These are phyloP conservation scores for Rotaria sp. DNA, from an alignment of 2,888 invertebrate species.

Conservation along the genomic window DNA sequence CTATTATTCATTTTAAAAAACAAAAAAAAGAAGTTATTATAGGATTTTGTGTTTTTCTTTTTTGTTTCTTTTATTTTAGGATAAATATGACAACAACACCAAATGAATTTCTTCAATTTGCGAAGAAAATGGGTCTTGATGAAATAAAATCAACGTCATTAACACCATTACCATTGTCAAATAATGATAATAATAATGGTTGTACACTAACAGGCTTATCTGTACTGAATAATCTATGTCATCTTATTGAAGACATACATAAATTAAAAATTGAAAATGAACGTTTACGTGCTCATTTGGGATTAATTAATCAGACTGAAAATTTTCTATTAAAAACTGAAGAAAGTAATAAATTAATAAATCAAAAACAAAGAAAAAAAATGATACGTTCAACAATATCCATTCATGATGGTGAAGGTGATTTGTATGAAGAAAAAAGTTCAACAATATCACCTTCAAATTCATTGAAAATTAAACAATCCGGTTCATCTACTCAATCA, in stretches of 20 bases:
- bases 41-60: no score
- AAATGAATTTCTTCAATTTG: neutral
- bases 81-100: neutral
- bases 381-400: neutral
- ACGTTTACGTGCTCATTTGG: neutral
- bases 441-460: neutral
- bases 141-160: neutral
- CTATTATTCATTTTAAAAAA: neutral
- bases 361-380: neutral
- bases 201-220: neutral
- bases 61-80: neutral
- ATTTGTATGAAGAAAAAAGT: neutral
- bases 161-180: neutral
- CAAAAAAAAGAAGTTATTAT: neutral
- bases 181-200: neutral
- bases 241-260: neutral
- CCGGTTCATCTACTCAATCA: neutral
- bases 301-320: neutral
- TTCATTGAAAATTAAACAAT: neutral
- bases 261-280: conserved; percentile 1
- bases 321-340: neutral
- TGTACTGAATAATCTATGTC: neutral
- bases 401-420: neutral
- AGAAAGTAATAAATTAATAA: neutral
- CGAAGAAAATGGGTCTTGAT: neutral